phyloP scores from a whole-genome alignment of 2,113 vertebrate genomes.

The Psittacula cyanocephala region DNA sequence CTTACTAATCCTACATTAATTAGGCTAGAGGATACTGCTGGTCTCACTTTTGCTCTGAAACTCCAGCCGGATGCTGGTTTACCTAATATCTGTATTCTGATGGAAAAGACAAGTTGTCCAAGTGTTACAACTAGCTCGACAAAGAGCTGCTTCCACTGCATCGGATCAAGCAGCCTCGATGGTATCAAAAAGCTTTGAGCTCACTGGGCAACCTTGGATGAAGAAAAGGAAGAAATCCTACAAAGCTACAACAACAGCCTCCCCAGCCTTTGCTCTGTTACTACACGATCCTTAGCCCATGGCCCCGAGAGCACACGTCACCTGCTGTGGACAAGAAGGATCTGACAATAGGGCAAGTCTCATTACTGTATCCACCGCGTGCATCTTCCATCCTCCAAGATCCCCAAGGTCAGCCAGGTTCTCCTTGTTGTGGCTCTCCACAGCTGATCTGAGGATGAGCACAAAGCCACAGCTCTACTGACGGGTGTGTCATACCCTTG shows the following conservation, averaged over 20 bases:
- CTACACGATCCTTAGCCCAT: rapidly evolving
- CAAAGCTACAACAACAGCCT: background rate
- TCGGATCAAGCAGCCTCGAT: background rate
- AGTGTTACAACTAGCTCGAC: background rate
- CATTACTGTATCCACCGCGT: rapidly evolving
- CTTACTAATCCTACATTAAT: background rate
- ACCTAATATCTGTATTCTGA: background rate
- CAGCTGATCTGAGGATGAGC: background rate
- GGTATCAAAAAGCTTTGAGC: background rate
- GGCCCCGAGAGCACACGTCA: background rate
- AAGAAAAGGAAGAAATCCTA: background rate
- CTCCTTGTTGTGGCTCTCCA: constrained; percentile 1
- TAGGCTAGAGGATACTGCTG: background rate
- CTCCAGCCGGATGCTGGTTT: background rate
- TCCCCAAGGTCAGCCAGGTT: constrained; percentile 8
- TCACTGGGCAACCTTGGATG: background rate
- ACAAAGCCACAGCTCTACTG: background rate
- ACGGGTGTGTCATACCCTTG: rapidly evolving
- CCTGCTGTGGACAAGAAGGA: background rate
- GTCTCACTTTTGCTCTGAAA: background rate
- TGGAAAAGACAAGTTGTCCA: background rate
- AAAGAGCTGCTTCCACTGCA: background rate
- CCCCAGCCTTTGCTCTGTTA: background rate
- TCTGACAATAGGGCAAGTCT: background rate
- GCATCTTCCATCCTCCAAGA: background rate